Percentiles rank a stretch among this genome's conserved stretches.
Evolutionary conservation across 1,140 invertebrate species (phyloP).

Genomic region (Hylaeus volcanicus): DNA sequence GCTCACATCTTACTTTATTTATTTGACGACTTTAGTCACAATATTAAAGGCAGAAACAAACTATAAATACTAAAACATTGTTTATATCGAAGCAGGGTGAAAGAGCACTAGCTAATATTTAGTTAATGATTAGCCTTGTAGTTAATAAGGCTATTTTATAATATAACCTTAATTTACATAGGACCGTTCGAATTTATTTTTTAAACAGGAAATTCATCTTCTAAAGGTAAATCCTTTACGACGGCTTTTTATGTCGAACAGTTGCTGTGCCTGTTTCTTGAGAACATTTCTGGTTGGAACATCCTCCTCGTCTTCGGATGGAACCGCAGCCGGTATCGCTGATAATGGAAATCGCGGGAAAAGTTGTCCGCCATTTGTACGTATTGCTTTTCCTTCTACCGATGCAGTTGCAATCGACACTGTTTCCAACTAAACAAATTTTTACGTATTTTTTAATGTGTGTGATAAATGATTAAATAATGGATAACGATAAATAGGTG

Average conservation of each 20-base stretch:
- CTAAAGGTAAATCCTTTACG: conserved; percentile 84
- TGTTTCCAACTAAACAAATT: conserved; percentile 67
- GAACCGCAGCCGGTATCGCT: conserved; percentile 70
- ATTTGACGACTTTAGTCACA: no score
- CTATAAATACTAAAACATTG: no score
- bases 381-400: conserved; percentile 55
- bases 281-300: conserved; percentile 88
- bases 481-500: no score
- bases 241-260: conserved; percentile 90
- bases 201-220: conserved; percentile 59
- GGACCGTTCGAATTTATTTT: not conserved
- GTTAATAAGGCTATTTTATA: no score
- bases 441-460: not conserved
- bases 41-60: no score
- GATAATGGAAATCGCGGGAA: conserved; percentile 73
- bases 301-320: conserved; percentile 90
- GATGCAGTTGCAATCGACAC: conserved; percentile 65
- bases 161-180: no score
- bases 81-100: no score
- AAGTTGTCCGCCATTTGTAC: conserved; percentile 51
- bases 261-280: conserved; percentile 90
- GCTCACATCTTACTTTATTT: no score
- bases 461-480: not conserved
- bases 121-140: no score
- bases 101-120: no score